These are phyloP conservation scores for Hemaris fuciformis DNA, from an alignment of 2,888 invertebrate species.

Conservation along the genomic window DNA sequence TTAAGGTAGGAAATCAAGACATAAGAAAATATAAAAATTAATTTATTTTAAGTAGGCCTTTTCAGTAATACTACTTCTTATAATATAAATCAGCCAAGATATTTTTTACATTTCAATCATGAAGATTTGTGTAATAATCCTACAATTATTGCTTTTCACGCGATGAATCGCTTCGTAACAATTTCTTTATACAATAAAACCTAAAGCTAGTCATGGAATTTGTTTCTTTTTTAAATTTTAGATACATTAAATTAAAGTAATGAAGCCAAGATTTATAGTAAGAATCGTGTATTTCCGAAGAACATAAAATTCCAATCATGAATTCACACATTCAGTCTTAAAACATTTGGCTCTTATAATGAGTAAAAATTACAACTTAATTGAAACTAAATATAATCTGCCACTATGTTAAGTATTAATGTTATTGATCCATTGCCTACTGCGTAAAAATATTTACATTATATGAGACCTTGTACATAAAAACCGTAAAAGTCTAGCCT, in stretches of 20 bases:
- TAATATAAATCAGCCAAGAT: slow-evolving; percentile 39
- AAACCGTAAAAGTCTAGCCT: slow-evolving; percentile 40
- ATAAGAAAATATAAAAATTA: slow-evolving; percentile 58
- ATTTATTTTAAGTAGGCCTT: slow-evolving; percentile 67
- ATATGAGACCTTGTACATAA: slow-evolving; percentile 44
- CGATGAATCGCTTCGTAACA: background rate
- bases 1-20: slow-evolving; percentile 45
- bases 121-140: slow-evolving; percentile 4
- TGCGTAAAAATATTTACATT: slow-evolving; percentile 53
- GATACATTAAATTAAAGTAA: background rate
- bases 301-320: slow-evolving; percentile 51
- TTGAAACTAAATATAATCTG: slow-evolving; percentile 32
- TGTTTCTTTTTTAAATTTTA: background rate
- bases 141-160: slow-evolving; percentile 26
- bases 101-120: slow-evolving; percentile 8
- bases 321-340: slow-evolving; percentile 76
- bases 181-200: slow-evolving; percentile 3
- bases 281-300: slow-evolving; percentile 3
- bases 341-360: slow-evolving; percentile 77
- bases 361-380: slow-evolving; percentile 52
- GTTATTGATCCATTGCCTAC: slow-evolving; percentile 41
- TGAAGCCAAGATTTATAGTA: background rate
- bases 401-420: slow-evolving; percentile 24
- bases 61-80: slow-evolving; percentile 39
- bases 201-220: slow-evolving; percentile 8